phyloP scores from a whole-genome alignment of 2,113 vertebrate genomes.

The Panthera uncia region DNA sequence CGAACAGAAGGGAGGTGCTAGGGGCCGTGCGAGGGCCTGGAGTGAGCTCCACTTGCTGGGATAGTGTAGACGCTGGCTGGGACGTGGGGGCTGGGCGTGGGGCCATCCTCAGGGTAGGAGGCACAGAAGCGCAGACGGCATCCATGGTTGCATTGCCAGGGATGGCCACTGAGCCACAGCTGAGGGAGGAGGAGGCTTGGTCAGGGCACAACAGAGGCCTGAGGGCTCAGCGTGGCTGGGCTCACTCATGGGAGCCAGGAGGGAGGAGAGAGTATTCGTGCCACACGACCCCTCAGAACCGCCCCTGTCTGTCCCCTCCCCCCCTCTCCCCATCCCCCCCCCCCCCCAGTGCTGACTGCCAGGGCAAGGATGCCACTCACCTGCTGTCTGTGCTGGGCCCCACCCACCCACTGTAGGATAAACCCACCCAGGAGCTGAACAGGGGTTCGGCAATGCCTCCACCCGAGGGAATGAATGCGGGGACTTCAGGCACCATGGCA shows the following conservation, averaged over 20 bases:
- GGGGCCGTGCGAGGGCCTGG: background rate
- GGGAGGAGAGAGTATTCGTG: fast-evolving
- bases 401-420: background rate
- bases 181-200: background rate
- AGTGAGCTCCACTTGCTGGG: background rate
- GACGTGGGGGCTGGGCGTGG: background rate
- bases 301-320: too few relatives aligned
- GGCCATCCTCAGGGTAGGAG: fast-evolving
- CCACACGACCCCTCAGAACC: fast-evolving
- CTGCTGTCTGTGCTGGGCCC: background rate
- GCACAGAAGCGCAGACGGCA: slow-evolving; percentile 60
- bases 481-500: background rate
- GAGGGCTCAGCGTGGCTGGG: background rate
- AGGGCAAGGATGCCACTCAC: background rate
- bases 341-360: too few relatives aligned
- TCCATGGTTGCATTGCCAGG: slow-evolving; percentile 74
- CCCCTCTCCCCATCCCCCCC: fast-evolving
- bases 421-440: background rate
- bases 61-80: background rate
- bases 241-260: background rate
- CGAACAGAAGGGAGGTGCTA: background rate
- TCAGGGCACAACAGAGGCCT: background rate
- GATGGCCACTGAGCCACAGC: slow-evolving; percentile 73
- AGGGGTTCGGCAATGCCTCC: background rate
- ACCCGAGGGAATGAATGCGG: background rate